A percentile compares a stretch with the other conserved stretches of the same genome.
Conservation (phyloP, 2,113 vertebrate species). For the Sprattus sprattus region DNA sequence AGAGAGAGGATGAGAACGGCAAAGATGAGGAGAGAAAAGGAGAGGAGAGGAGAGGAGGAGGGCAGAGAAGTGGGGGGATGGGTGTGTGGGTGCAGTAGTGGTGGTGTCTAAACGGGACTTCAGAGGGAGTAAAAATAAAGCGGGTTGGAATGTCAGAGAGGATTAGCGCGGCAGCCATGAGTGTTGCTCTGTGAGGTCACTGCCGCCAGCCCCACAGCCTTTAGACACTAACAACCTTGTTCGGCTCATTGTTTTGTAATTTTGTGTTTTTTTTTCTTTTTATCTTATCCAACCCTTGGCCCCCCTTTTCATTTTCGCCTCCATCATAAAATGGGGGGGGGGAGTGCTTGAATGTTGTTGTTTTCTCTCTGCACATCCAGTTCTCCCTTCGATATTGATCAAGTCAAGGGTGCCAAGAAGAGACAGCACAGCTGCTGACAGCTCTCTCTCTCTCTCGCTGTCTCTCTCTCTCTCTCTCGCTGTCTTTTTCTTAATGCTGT, state of each 20-base stretch:
- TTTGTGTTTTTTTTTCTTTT: conserved; percentile 38
- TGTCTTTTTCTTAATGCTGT: neutral
- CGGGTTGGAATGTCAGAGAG: conserved; percentile 52
- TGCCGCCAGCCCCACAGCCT: conserved; percentile 44
- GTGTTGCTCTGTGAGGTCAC: conserved; percentile 53
- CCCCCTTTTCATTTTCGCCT: neutral
- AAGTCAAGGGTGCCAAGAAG: neutral
- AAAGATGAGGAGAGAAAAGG: neutral
- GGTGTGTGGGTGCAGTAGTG: neutral
- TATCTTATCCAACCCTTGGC: neutral
- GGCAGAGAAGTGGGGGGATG: neutral
- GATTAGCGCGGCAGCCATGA: conserved; percentile 53
- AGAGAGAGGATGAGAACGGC: neutral
- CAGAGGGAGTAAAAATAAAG: conserved; percentile 58
- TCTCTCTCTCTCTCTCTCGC: neutral
- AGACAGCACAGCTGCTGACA: conserved; percentile 12
- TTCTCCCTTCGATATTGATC: neutral
- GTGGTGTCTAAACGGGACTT: conserved; percentile 28
- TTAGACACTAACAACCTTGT: conserved; percentile 68
- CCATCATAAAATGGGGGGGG: neutral
- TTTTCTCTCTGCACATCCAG: neutral
- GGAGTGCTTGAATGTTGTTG: conserved; percentile 15
- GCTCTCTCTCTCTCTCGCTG: neutral
- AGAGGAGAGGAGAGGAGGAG: neutral
- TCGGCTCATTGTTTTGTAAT: conserved; percentile 38